Evolutionary conservation across 2,888 invertebrate genomes (phyloP).

Genomic region (Seladonia tumulorum): DNA sequence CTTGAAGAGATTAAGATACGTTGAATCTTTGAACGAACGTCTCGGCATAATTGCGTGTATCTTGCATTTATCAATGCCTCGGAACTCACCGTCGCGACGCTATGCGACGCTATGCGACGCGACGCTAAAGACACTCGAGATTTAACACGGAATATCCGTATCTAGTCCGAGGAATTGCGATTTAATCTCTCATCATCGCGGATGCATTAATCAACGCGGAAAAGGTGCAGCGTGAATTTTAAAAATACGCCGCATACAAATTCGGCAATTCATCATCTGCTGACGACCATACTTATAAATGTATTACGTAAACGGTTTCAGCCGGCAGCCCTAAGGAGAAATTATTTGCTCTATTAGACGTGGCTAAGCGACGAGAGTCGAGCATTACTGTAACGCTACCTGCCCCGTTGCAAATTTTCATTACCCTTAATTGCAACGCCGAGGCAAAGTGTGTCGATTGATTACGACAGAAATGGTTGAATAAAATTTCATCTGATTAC

Average conservation of each 20-base stretch:
- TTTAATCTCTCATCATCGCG: conserved; percentile 12
- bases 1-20: neutral
- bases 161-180: neutral
- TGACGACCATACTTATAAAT: conserved; percentile 11
- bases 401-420: neutral
- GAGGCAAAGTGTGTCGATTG: neutral
- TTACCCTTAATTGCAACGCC: neutral
- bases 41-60: neutral
- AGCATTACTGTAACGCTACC: neutral
- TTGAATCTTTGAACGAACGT: neutral
- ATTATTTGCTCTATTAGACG: neutral
- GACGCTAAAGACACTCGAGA: neutral
- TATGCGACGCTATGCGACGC: neutral
- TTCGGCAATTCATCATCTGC: conserved; percentile 1
- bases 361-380: neutral
- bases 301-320: neutral
- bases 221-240: neutral
- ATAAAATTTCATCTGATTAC: neutral
- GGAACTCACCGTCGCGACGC: neutral
- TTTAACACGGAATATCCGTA: neutral
- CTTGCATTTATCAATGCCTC: conserved; percentile 1
- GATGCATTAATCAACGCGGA: conserved; percentile 6
- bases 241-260: conserved; percentile 18
- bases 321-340: neutral
- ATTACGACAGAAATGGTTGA: neutral